Conservation (phyloP, 2,113 vertebrate species). For the Dipodomys stephensi region DNA sequence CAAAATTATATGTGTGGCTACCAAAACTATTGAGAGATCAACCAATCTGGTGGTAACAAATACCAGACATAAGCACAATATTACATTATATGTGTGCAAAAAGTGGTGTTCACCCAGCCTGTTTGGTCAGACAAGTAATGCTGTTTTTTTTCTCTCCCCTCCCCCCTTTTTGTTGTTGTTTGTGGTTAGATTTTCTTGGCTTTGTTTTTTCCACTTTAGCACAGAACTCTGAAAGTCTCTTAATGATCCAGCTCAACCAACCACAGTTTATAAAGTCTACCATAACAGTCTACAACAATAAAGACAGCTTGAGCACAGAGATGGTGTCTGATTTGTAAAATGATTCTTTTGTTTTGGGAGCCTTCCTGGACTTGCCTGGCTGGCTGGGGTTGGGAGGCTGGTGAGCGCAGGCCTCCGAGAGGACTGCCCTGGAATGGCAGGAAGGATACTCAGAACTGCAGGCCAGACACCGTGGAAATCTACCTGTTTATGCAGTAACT, state of each 20-base stretch:
- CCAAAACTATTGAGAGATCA: conserved; percentile 65
- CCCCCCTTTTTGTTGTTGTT: conserved; percentile 50
- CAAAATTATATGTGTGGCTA: conserved; percentile 44
- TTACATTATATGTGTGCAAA: conserved; percentile 74
- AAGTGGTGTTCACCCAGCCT: conserved; percentile 70
- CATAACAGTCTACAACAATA: conserved; percentile 82
- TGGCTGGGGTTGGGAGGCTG: not conserved
- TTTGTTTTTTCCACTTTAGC: conserved; percentile 52
- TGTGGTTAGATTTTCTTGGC: conserved; percentile 74
- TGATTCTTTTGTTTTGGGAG: conserved; percentile 76
- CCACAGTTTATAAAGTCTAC: conserved; percentile 84
- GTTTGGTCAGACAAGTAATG: conserved; percentile 80
- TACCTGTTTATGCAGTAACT: conserved; percentile 20
- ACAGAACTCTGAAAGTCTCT: conserved; percentile 80
- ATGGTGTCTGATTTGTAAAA: conserved; percentile 73
- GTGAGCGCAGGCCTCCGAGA: not conserved
- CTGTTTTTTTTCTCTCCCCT: conserved; percentile 57
- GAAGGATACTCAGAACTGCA: conserved; percentile 39
- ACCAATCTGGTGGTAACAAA: conserved; percentile 43
- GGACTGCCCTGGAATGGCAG: conserved; percentile 10
- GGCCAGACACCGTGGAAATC: not conserved
- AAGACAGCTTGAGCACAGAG: conserved; percentile 66
- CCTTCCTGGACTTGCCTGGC: conserved; percentile 61
- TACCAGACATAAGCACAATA: conserved; percentile 75
- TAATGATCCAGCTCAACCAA: conserved; percentile 77